Evolutionary conservation across 2,888 invertebrate genomes (phyloP), one percentile per base, ranked within the genome.

Genomic region (Dicyrtomina minuta): DNA sequence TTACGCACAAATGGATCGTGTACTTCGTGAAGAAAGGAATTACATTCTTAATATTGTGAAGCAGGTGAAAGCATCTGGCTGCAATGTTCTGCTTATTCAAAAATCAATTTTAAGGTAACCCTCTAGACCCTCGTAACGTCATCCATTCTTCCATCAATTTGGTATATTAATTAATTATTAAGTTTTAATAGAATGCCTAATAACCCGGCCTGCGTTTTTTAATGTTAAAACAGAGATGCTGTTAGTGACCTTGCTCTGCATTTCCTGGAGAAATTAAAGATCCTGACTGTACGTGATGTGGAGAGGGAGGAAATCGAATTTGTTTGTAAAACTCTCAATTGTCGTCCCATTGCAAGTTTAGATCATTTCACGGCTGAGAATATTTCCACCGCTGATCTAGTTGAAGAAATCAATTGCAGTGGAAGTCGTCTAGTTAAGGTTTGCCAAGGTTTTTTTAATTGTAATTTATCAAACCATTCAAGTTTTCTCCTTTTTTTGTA

Each of bases 1-100:
- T 82, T 99, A 99, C 82, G 89, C 97, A n/a, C 97, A 97, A 62
- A 99, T 99, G 99, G 99, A 99, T 83, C 88, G 99, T 70, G 95
- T 99, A 0, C 83, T 99, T 71, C 92, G 96, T 81, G 99, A 99
- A 82, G 99, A 99, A 83, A 89, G 99, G 65, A 88, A 93, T 66
- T 99, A 99, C 82, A 96, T 99, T 79, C 85, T 99, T 69, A 97
- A 99, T 81, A 96, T 99, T 80, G 94, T 97, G 5, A 99, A 99
- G 82, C 95, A 97, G 83, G 94, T 99, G 76, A 99, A 99, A 83
- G 98, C 97, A 81, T 88, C 95, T 70, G 98, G 98, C 2, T 99
- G 99, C 84, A 99, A 94, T 84, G 95, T 99, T 13, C 86, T 99
- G 15, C 86, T 99, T 65, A 95, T 99, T 55, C 90, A 90, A 81